These are phyloP conservation scores for Liopterus haemorrhoidalis DNA, from an alignment of 2,888 invertebrate genomes.

Conservation along the genomic window DNA sequence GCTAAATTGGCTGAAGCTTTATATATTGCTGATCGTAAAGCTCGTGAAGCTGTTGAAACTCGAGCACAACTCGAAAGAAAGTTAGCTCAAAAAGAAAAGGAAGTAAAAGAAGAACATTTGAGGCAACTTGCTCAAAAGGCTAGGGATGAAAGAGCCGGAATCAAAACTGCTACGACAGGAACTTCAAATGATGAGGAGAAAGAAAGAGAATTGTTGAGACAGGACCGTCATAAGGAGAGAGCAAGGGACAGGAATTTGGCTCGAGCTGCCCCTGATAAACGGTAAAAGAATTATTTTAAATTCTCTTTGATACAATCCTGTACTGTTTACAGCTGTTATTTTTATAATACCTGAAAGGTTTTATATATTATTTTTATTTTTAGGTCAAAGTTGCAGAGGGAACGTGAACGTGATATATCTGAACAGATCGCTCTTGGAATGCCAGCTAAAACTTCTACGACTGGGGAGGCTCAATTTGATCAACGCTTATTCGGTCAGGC, in stretches of 20 bases:
- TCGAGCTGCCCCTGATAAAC: slow-evolving; percentile 90
- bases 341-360: slow-evolving; percentile 10
- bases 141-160: slow-evolving; percentile 88
- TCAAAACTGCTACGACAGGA: slow-evolving; percentile 48
- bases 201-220: slow-evolving; percentile 80
- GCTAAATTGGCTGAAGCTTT: slow-evolving; percentile 96
- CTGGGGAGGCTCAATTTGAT: slow-evolving; percentile 85
- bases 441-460: slow-evolving; percentile 70
- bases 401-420: slow-evolving; percentile 93
- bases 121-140: slow-evolving; percentile 91
- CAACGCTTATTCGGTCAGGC: slow-evolving; percentile 91
- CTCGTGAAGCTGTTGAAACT: slow-evolving; percentile 95
- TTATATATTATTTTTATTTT: slow-evolving; percentile 20
- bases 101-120: slow-evolving; percentile 93
- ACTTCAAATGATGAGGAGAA: slow-evolving; percentile 63
- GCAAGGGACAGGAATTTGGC: slow-evolving; percentile 90
- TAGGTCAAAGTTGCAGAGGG: slow-evolving; percentile 76
- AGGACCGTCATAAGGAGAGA: slow-evolving; percentile 85
- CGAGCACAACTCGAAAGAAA: slow-evolving; percentile 93
- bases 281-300: slow-evolving; percentile 46
- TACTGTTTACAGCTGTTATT: slow-evolving; percentile 3
- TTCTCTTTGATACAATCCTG: no score
- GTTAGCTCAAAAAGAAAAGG: slow-evolving; percentile 95
- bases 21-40: slow-evolving; percentile 94
- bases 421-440: slow-evolving; percentile 97